A percentile compares a stretch with the other conserved stretches of the same genome.
These are phyloP conservation scores for Tenthredo amoena DNA, from an alignment of 2,888 invertebrate genomes.

Conservation along the genomic window DNA sequence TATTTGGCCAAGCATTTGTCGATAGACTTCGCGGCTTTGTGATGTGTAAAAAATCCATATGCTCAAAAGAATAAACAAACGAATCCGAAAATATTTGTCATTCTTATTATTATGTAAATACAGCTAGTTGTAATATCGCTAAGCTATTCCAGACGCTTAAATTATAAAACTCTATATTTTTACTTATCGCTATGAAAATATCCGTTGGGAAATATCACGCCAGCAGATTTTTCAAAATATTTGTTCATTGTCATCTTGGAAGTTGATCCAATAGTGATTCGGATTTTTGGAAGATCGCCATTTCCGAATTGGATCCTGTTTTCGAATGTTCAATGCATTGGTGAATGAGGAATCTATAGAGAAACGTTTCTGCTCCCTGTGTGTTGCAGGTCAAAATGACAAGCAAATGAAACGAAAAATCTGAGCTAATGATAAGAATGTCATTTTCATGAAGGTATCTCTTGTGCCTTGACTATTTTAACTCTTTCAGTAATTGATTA, in stretches of 20 bases:
- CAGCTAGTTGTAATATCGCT: background rate
- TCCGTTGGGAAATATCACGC: too few species aligned
- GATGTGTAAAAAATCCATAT: background rate
- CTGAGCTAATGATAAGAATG: background rate
- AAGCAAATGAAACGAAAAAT: background rate
- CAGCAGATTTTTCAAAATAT: too few species aligned
- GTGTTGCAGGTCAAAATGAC: background rate
- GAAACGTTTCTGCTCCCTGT: too few species aligned
- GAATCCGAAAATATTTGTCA: background rate
- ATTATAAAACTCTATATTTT: background rate
- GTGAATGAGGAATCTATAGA: too few species aligned
- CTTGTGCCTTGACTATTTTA: background rate
- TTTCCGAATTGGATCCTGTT: too few species aligned
- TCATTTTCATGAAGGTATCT: background rate
- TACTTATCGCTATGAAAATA: too few species aligned
- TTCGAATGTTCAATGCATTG: too few species aligned
- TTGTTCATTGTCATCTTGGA: too few species aligned
- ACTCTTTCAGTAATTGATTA: background rate
- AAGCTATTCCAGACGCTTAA: background rate
- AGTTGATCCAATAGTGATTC: too few species aligned
- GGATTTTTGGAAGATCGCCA: too few species aligned
- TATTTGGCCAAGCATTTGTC: background rate
- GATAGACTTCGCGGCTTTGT: background rate
- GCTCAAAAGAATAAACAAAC: background rate
- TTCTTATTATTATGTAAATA: slow-evolving; percentile 6